Evolutionary conservation across 2,113 vertebrate species (phyloP).

Genomic region (Synchiropus splendidus): DNA sequence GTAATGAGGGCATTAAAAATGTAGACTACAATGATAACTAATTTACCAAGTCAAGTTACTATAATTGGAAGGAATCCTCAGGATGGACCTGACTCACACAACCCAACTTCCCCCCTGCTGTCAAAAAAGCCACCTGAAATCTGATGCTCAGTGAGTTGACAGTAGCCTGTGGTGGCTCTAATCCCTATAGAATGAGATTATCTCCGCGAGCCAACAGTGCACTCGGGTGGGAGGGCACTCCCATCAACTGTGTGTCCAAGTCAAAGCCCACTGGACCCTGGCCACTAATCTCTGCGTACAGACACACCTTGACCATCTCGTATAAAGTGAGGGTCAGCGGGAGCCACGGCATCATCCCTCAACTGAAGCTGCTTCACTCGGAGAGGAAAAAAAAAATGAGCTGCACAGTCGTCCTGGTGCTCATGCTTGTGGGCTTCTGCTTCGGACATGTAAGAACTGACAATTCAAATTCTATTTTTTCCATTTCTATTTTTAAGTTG

Average conservation of each 20-base stretch:
- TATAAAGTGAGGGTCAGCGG: conserved; percentile 9
- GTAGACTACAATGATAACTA: too few species aligned
- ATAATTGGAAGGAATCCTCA: neutral
- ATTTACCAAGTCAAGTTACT: neutral
- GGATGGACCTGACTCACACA: neutral
- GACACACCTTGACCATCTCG: conserved; percentile 19
- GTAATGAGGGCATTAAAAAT: too few species aligned
- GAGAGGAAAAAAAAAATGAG: conserved; percentile 18
- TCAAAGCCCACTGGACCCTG: conserved; percentile 16
- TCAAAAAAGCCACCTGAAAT: conserved; percentile 34
- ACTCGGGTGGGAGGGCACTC: conserved; percentile 20
- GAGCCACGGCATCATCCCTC: conserved; percentile 8
- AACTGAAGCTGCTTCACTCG: neutral
- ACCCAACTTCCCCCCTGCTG: conserved; percentile 11
- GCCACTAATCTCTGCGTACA: conserved; percentile 31
- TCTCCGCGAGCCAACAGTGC: conserved; percentile 29
- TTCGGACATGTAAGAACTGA: conserved; percentile 23
- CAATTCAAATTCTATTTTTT: neutral
- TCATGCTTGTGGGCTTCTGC: conserved; percentile 29
- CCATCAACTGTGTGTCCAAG: conserved; percentile 35
- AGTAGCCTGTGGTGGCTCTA: conserved; percentile 31
- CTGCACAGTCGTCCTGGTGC: conserved; percentile 8
- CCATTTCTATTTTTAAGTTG: neutral
- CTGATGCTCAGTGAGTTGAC: conserved; percentile 26
- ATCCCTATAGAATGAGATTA: conserved; percentile 40